These are phyloP conservation scores for Polydrusus pterygomalis DNA, from an alignment of 2,888 invertebrate genomes.

Conservation along the genomic window DNA sequence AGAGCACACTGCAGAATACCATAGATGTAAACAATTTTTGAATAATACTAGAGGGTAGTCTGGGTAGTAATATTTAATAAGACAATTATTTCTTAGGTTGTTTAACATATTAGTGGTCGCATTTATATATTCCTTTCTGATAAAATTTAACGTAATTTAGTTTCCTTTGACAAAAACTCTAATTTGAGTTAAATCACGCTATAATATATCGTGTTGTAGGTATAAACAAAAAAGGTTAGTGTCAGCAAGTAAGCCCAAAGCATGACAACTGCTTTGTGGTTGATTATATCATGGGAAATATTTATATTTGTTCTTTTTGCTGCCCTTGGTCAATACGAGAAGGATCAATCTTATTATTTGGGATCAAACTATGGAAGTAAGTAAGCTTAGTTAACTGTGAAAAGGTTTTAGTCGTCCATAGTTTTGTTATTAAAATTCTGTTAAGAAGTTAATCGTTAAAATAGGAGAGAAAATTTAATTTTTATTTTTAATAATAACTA, in stretches of 20 bases:
- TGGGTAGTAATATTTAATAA: too few relatives aligned
- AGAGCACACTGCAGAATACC: too few relatives aligned
- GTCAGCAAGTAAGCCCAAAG: neutral
- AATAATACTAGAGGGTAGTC: too few relatives aligned
- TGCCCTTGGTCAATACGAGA: neutral
- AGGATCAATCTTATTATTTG: neutral
- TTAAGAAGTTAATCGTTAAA: too few relatives aligned
- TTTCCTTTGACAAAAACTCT: conserved; percentile 9
- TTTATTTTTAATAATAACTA: too few relatives aligned
- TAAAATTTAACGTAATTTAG: neutral
- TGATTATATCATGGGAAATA: conserved; percentile 4
- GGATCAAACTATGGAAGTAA: conserved; percentile 1
- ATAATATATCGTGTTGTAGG: neutral
- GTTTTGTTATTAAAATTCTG: too few relatives aligned
- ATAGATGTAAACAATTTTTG: too few relatives aligned
- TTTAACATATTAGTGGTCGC: neutral
- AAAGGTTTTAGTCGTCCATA: too few relatives aligned
- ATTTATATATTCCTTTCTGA: neutral
- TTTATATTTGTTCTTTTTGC: neutral
- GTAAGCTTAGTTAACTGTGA: neutral
- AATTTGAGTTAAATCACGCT: neutral
- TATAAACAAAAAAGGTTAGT: neutral
- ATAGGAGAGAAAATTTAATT: too few relatives aligned
- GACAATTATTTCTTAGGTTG: too few relatives aligned
- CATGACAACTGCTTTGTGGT: conserved; percentile 1